Conservation (phyloP, 1,140 invertebrate species). For the Melitaea cinxia region DNA sequence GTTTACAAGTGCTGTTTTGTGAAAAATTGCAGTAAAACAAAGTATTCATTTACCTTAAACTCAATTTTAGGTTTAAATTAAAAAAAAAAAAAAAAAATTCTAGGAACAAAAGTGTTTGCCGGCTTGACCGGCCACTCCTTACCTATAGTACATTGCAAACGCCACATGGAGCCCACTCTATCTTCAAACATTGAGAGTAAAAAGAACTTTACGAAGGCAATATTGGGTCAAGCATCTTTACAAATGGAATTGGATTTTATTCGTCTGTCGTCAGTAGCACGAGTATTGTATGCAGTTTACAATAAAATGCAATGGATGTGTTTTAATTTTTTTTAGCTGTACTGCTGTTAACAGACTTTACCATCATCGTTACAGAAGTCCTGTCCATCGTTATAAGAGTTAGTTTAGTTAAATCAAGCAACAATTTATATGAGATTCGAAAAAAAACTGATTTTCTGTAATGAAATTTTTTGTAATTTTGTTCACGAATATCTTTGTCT, state of each 20-base stretch:
- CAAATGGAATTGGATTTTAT: conserved; percentile 21
- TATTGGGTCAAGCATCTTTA: conserved; percentile 23
- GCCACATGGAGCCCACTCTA: conserved; percentile 5
- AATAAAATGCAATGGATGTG: background rate
- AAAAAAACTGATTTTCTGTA: no score
- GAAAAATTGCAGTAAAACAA: no score
- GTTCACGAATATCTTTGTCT: no score
- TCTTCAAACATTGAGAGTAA: conserved; percentile 20
- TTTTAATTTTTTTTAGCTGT: no score
- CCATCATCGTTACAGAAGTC: no score
- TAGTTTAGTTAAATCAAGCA: no score
- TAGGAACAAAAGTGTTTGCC: background rate
- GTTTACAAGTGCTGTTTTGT: no score
- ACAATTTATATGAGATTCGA: no score
- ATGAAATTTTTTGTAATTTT: no score
- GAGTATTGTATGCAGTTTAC: background rate
- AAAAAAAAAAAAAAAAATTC: no score
- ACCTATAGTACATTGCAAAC: background rate
- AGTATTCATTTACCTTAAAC: background rate
- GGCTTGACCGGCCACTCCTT: background rate
- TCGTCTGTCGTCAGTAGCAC: conserved; percentile 12
- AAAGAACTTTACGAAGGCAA: conserved; percentile 16
- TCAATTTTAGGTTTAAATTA: background rate
- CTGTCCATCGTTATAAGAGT: no score
- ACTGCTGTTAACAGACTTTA: no score